Evolutionary conservation across 2,113 vertebrate genomes (phyloP), one percentile per base, ranked within the genome.

Genomic region (Microtus oregoni): DNA sequence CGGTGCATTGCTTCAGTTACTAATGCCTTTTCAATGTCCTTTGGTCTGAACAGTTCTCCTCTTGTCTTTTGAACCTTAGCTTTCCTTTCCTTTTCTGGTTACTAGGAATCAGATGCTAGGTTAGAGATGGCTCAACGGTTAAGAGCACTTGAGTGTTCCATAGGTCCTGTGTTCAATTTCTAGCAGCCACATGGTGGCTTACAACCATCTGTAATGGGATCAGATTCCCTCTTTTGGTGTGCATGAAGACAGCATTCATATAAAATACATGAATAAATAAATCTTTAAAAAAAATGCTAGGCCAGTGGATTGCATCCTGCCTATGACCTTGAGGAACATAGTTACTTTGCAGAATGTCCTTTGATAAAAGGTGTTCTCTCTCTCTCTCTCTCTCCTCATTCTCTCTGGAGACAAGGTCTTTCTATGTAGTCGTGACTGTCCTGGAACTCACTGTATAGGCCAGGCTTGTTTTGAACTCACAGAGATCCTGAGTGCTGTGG

Each of bases 301-400:
- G 28, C 30, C 19, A 63, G 87, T 35, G 32, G 5, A 58, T n/a
- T 88, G 38, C 38, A 32, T 44, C 41, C 50, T 9, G 38, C 50
- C 13, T 38, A 47, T 35, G 88, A 32, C 88, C 20, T 24, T 77
- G 67, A 92, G 50, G n/a, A 81, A 10, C 92, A 58, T 5, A 63
- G 11, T 90, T 95, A 65, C 79, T 95, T 94, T 85, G 76, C 70
- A 90, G 96, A 92, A 32, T 88, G n/a, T n/a, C 15, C 28, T 20
- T 92, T 65, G 73, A 0, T 85, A 90, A 65, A 50, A 50, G 58
- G 55, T 26, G 70, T 86, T 61, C 5, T 82, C 68, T 7, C 70
- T 20, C 70, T 13, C 19, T 7, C 3, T 41, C 10, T 73, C n/a
- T 38, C 19, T 22, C 19, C 20, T 6, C 55, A 1, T 17, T 52